These are phyloP conservation scores for Actenoides hombroni DNA, from an alignment of 2,113 vertebrate species.

Conservation along the genomic window DNA sequence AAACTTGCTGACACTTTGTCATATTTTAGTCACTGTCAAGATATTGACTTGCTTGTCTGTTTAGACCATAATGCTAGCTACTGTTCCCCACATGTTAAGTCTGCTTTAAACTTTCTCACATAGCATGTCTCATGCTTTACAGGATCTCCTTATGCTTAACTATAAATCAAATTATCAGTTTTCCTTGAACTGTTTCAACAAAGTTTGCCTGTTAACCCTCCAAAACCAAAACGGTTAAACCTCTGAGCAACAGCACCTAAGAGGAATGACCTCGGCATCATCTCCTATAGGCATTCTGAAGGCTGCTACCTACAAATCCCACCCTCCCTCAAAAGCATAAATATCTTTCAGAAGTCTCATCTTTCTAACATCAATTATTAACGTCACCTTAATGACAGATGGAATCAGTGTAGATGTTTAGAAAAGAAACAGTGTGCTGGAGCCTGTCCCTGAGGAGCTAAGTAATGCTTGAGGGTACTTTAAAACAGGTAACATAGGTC, in stretches of 20 bases:
- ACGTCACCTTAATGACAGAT: constrained; percentile 14
- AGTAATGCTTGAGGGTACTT: neutral
- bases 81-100: neutral
- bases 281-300: neutral
- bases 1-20: neutral
- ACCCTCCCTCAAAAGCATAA: neutral
- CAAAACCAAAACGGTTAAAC: neutral
- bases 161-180: neutral
- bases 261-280: neutral
- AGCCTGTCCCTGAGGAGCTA: neutral
- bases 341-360: neutral
- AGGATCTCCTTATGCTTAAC: neutral
- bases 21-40: neutral
- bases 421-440: neutral
- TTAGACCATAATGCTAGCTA: neutral
- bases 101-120: neutral
- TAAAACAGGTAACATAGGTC: neutral
- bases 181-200: neutral
- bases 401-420: neutral
- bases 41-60: neutral
- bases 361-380: neutral
- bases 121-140: neutral
- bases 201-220: neutral
- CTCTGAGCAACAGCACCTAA: neutral
- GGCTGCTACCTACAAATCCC: neutral